Percentiles rank a stretch among this genome's conserved stretches.
These are phyloP conservation scores for Myotis lucifugus DNA, from an alignment of 2,113 vertebrate genomes.

Conservation along the genomic window DNA sequence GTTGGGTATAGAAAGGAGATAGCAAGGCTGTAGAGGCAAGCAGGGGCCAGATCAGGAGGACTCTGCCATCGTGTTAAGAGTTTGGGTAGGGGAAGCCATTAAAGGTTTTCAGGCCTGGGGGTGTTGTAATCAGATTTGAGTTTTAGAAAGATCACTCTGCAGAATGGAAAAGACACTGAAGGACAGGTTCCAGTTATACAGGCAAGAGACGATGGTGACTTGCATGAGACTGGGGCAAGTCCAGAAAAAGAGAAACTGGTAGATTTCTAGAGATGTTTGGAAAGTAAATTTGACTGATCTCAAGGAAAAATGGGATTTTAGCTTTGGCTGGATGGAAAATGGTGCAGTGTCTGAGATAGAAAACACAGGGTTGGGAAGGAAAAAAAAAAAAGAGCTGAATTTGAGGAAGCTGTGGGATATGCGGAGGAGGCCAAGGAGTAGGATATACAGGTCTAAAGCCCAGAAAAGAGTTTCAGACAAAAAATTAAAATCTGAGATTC, in stretches of 20 bases:
- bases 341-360: not conserved
- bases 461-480: not conserved
- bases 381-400: not conserved
- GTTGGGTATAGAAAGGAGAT: not conserved
- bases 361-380: not conserved
- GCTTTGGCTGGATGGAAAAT: not conserved
- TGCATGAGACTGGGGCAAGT: not conserved
- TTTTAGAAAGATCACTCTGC: not conserved
- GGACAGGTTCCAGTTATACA: not conserved
- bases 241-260: not conserved
- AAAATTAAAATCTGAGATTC: slow-evolving; percentile 3
- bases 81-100: not conserved
- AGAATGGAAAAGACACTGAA: not conserved
- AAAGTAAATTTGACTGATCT: not conserved
- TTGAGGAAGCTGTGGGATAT: not conserved
- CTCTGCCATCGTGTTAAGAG: not conserved
- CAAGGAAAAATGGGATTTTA: not conserved
- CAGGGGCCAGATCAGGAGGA: not conserved
- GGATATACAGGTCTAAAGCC: not conserved
- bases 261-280: slow-evolving; percentile 3
- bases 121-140: not conserved
- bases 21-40: not conserved
- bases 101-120: not conserved
- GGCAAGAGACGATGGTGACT: not conserved
- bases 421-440: not conserved